Base-by-base conservation (phyloP, 2,113 vertebrate species). In the Calypte anna region DNA sequence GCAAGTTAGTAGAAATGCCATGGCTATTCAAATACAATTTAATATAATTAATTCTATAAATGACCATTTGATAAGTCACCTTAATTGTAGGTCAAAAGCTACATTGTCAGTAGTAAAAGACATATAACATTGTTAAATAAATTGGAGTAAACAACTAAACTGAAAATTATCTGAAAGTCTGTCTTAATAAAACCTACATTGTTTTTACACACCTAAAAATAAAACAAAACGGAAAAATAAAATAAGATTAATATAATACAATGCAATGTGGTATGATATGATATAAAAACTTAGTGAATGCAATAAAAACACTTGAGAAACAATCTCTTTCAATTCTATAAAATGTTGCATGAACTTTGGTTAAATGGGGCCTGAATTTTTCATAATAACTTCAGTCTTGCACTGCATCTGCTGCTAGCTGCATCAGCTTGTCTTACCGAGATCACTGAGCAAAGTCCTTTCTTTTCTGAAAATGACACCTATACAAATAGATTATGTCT, bases 71-170 rank as follows among this genome's bases (percentile, higher is more conserved):
- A 40, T 68, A 68, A 79, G 9, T 33, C 12, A 53, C 27, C 27
- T 75, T 69, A 81, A 31, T 7, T 59, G 6, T 28, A 77, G 11
- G 20, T 21, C 15, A 30, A 31, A 66, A 25, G 17, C 64, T 70
- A 61, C 7, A 14, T 58, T 72, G 40, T 72, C 27, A 46, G 20
- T 23, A 40, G 7, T 48, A 43, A n/a, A 69, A 38, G 22, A 30
- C 50, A 48, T 7, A n/a, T 5, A 27, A 7, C 27, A 40, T 25
- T 55, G 27, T 57, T 61, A 1, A 46, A 81, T 53, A 70, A 50
- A 7, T 18, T 0, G 0, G 17, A 53, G 24, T 43, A 64, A 53
- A 70, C 31, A 1, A 70, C 33, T 64, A 6, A 61, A 50, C 1
- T 30, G 57, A 6, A 61, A 78, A 79, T 68, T 7, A 58, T 21